These are phyloP conservation scores for Rhyacophila brunnea DNA, from an alignment of 1,140 invertebrate species.

Conservation along the genomic window DNA sequence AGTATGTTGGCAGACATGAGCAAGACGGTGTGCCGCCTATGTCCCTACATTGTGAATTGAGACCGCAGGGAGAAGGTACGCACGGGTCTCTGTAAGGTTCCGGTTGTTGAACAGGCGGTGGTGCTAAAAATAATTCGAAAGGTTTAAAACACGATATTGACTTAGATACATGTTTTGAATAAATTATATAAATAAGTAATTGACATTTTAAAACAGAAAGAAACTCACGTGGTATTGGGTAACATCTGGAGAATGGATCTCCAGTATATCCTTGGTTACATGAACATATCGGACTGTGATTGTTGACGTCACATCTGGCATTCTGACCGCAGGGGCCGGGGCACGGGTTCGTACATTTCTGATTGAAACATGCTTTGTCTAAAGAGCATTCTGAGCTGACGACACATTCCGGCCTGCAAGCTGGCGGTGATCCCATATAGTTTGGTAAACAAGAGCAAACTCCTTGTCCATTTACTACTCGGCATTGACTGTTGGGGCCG, in stretches of 20 bases:
- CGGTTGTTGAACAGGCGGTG: constrained; percentile 41
- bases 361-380: constrained; percentile 65
- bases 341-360: constrained; percentile 70
- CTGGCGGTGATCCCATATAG: constrained; percentile 70
- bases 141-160: background rate
- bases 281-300: constrained; percentile 73
- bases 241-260: constrained; percentile 67
- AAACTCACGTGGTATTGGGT: constrained; percentile 42
- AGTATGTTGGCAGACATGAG: constrained; percentile 63
- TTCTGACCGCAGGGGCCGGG: constrained; percentile 71
- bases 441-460: constrained; percentile 71
- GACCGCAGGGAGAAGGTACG: constrained; percentile 71
- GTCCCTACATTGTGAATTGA: constrained; percentile 67
- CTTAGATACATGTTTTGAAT: background rate
- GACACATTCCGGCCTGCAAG: constrained; percentile 71
- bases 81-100: constrained; percentile 62
- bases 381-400: constrained; percentile 68
- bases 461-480: constrained; percentile 60
- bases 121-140: constrained; percentile 38
- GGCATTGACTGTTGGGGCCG: constrained; percentile 72
- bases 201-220: too few species aligned
- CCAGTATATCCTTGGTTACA: constrained; percentile 63
- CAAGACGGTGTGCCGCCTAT: constrained; percentile 64
- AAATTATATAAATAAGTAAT: background rate
- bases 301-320: constrained; percentile 74